These are phyloP conservation scores for Acleris laterana DNA, from an alignment of 2,888 invertebrate genomes.

Conservation along the genomic window DNA sequence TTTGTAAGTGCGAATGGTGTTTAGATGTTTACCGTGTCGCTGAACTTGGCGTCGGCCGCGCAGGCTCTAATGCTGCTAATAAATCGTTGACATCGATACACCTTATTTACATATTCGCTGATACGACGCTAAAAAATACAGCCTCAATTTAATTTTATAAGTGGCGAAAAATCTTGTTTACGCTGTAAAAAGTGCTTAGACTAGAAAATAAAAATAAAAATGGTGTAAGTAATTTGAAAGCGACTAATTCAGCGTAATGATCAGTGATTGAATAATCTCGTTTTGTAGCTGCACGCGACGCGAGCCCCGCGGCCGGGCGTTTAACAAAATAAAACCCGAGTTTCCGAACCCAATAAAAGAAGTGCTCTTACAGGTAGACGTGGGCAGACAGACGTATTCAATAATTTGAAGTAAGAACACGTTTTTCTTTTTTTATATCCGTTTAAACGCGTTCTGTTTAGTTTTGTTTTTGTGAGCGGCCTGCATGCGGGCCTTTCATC, in stretches of 20 bases:
- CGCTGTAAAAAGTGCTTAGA: neutral
- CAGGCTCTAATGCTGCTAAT: constrained; percentile 71
- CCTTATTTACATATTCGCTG: constrained; percentile 47
- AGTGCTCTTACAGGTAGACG: constrained; percentile 72
- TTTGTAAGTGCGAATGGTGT: constrained; percentile 84
- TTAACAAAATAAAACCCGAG: constrained; percentile 44
- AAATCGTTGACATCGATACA: constrained; percentile 72
- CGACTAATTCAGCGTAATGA: constrained; percentile 24
- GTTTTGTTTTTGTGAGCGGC: constrained; percentile 80
- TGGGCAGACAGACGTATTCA: constrained; percentile 81
- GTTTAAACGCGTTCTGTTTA: constrained; percentile 83
- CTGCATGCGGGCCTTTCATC: constrained; percentile 81
- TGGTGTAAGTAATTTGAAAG: constrained; percentile 17
- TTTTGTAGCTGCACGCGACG: constrained; percentile 23
- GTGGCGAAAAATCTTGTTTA: too few relatives aligned
- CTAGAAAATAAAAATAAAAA: neutral
- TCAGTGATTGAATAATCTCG: constrained; percentile 32
- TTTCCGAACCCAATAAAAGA: constrained; percentile 71
- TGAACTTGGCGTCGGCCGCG: constrained; percentile 69
- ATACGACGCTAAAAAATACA: constrained; percentile 31
- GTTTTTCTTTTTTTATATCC: constrained; percentile 83
- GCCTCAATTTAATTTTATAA: constrained; percentile 23
- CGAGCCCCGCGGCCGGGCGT: constrained; percentile 25
- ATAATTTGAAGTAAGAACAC: constrained; percentile 83
- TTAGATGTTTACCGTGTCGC: constrained; percentile 79